phyloP scores from a whole-genome alignment of 2,797 vertebrate species.

The Micrastur ruficollis region DNA sequence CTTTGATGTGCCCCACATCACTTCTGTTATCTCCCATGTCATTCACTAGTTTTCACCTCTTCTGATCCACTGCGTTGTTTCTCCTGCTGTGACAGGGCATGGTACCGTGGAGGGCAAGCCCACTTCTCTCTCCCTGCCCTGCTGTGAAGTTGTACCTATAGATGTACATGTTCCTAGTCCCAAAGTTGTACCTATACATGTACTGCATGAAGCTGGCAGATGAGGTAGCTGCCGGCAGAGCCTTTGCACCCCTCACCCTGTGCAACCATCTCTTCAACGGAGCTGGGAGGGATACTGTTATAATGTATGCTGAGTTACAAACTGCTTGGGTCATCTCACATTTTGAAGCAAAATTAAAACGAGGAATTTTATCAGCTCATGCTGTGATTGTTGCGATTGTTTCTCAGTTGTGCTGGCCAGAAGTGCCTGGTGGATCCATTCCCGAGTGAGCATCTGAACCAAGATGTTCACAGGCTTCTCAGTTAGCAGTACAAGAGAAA shows the following conservation, averaged over 20 bases:
- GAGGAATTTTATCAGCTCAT: not conserved
- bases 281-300: not conserved
- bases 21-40: not conserved
- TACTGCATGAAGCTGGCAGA: not conserved
- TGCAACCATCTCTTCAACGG: not conserved
- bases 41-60: not conserved
- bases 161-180: not conserved
- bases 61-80: not conserved
- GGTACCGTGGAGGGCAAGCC: not conserved
- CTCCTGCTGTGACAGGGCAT: not conserved
- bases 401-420: not conserved
- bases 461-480: not conserved
- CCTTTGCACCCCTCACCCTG: not conserved
- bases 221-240: not conserved
- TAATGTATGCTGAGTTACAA: not conserved
- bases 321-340: not conserved
- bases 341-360: not conserved
- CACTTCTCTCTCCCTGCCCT: not conserved
- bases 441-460: not conserved
- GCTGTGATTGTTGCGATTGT: rapidly evolving
- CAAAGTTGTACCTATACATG: not conserved
- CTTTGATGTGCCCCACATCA: not conserved
- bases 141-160: not conserved
- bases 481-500: not conserved
- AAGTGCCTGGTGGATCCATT: not conserved